phyloP scores from a whole-genome alignment of 2,888 invertebrate genomes.

The Alloplasta piceator region DNA sequence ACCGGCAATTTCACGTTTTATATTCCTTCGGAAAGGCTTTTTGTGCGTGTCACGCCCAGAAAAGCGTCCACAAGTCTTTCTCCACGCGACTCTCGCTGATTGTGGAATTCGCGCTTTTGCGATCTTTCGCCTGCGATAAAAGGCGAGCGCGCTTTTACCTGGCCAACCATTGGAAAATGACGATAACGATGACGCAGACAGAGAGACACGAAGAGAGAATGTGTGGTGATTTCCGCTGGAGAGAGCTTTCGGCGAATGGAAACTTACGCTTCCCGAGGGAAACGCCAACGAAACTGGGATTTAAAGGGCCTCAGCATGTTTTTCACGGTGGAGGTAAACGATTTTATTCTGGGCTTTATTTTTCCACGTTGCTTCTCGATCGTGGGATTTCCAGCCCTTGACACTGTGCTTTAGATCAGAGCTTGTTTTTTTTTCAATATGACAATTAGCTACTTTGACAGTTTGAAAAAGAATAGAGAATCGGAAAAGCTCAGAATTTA shows the following conservation, averaged over 20 bases:
- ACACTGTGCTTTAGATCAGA: conserved; percentile 56
- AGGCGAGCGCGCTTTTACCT: conserved; percentile 28
- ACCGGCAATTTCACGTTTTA: conserved; percentile 8
- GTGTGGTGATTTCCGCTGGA: not conserved
- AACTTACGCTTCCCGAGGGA: conserved; percentile 33
- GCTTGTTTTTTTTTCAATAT: conserved; percentile 41
- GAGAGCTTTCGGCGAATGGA: conserved; percentile 39
- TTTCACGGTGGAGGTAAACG: conserved; percentile 8
- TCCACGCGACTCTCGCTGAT: not conserved
- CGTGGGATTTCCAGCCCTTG: conserved; percentile 51
- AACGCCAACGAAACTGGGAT: conserved; percentile 27
- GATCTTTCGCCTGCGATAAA: conserved; percentile 27
- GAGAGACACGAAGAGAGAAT: not conserved
- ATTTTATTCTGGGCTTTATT: not conserved
- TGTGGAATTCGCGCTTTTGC: conserved; percentile 20
- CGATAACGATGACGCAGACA: not conserved
- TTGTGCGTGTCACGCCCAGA: conserved; percentile 40
- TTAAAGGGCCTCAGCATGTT: conserved; percentile 67
- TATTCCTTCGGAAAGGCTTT: conserved; percentile 39
- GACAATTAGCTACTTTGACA: conserved; percentile 24
- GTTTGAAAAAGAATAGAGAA: conserved; percentile 44
- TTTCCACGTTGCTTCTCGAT: conserved; percentile 31
- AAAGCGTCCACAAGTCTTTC: not conserved
- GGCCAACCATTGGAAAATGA: conserved; percentile 27
- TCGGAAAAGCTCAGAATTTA: not conserved